Evolutionary conservation across 2,888 invertebrate species (phyloP).

Genomic region (Suillia variegata): DNA sequence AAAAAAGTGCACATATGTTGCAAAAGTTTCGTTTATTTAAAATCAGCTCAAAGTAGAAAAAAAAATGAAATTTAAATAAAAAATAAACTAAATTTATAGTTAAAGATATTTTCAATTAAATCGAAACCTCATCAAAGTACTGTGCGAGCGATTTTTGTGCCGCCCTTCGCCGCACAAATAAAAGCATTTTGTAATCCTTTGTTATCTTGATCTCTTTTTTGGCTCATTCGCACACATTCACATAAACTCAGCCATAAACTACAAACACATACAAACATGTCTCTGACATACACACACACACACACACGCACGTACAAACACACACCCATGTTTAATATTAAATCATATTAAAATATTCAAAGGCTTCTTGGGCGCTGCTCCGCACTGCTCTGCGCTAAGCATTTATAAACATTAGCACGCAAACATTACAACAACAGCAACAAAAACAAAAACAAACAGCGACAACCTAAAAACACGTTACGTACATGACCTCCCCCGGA

Average conservation of each 20-base stretch:
- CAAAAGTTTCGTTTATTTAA: no score
- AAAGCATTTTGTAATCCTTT: constrained; percentile 53
- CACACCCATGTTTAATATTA: constrained; percentile 45
- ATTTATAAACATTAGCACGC: constrained; percentile 56
- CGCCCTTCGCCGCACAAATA: constrained; percentile 35
- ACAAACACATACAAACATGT: constrained; percentile 8
- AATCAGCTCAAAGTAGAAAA: no score
- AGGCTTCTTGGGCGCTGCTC: constrained; percentile 35
- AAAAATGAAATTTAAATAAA: no score
- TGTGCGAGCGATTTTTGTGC: no score
- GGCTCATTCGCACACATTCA: constrained; percentile 26
- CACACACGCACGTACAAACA: constrained; percentile 3
- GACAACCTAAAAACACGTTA: constrained; percentile 45
- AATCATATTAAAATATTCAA: constrained; percentile 59
- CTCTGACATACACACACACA: constrained; percentile 26
- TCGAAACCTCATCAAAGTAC: no score
- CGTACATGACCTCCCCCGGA: constrained; percentile 34
- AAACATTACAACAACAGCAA: constrained; percentile 42
- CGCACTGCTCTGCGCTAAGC: constrained; percentile 33
- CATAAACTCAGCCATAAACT: constrained; percentile 9
- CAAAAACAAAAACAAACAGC: constrained; percentile 36
- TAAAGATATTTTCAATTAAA: no score
- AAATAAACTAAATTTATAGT: no score
- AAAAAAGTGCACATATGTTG: no score
- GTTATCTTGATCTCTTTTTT: constrained; percentile 52